phyloP scores from a whole-genome alignment of 1,140 invertebrate species.

The Temnothorax longispinosus region DNA sequence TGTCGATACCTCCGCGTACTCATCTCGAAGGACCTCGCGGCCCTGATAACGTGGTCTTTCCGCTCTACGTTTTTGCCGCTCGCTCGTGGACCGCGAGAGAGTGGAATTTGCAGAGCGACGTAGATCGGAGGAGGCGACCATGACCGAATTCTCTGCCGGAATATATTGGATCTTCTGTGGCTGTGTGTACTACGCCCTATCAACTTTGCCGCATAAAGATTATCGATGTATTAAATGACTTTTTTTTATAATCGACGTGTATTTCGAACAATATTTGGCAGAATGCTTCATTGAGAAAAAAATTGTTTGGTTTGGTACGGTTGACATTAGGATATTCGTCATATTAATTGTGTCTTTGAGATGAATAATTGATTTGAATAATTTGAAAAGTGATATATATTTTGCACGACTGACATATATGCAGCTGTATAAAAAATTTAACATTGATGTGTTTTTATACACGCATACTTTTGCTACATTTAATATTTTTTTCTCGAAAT shows the following conservation, averaged over 20 bases:
- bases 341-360: not conserved
- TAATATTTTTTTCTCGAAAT: not conserved
- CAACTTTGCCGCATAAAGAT: slow-evolving; percentile 18
- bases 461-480: not conserved
- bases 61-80: slow-evolving; percentile 4
- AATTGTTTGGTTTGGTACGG: not conserved
- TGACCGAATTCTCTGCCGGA: slow-evolving; percentile 48
- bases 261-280: not conserved
- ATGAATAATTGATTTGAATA: not conserved
- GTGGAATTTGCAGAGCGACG: slow-evolving; percentile 22
- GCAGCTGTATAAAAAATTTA: not conserved
- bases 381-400: not conserved
- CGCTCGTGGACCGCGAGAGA: slow-evolving; percentile 14
- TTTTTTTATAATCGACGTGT: not conserved
- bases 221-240: not conserved
- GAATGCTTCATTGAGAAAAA: slow-evolving; percentile 11
- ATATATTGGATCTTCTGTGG: slow-evolving; percentile 44
- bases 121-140: slow-evolving; percentile 45
- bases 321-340: not conserved
- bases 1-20: not conserved
- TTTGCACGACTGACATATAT: not conserved
- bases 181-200: not conserved
- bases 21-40: slow-evolving; percentile 8
- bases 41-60: slow-evolving; percentile 13
- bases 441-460: not conserved